phyloP scores from a whole-genome alignment of 2,113 vertebrate species.

The Athene noctua region DNA sequence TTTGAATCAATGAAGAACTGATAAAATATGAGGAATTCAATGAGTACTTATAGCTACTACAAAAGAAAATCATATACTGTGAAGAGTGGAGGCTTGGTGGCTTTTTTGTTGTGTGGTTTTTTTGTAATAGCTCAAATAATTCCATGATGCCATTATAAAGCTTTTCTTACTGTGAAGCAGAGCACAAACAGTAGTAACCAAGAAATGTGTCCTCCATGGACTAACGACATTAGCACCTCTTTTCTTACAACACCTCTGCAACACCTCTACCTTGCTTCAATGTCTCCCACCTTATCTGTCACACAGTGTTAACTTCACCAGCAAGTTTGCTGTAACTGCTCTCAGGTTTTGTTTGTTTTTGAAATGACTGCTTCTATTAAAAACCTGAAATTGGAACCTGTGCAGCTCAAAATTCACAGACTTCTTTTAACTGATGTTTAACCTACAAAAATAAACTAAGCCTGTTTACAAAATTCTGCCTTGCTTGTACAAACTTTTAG shows the following conservation, averaged over 20 bases:
- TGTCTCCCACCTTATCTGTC: not conserved
- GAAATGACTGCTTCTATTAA: not conserved
- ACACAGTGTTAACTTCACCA: not conserved
- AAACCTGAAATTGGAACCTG: not conserved
- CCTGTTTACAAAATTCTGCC: not conserved
- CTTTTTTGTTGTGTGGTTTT: not conserved
- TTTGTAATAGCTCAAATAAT: not conserved
- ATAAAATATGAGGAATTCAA: not conserved
- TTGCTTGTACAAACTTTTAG: not conserved
- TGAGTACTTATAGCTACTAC: not conserved
- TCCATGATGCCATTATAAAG: not conserved
- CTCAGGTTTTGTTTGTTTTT: not conserved
- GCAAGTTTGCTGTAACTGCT: not conserved
- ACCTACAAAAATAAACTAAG: not conserved
- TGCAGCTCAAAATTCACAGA: not conserved
- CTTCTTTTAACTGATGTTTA: not conserved
- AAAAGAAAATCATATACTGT: not conserved
- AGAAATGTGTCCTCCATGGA: not conserved
- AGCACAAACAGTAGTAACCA: not conserved
- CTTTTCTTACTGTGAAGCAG: not conserved
- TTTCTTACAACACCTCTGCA: not conserved
- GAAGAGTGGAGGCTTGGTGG: not conserved
- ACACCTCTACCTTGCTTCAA: not conserved
- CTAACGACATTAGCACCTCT: not conserved
- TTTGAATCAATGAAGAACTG: not conserved